Percentiles rank a stretch among this genome's conserved stretches.
These are phyloP conservation scores for Siniperca chuatsi DNA, from an alignment of 2,113 vertebrate species.

Conservation along the genomic window DNA sequence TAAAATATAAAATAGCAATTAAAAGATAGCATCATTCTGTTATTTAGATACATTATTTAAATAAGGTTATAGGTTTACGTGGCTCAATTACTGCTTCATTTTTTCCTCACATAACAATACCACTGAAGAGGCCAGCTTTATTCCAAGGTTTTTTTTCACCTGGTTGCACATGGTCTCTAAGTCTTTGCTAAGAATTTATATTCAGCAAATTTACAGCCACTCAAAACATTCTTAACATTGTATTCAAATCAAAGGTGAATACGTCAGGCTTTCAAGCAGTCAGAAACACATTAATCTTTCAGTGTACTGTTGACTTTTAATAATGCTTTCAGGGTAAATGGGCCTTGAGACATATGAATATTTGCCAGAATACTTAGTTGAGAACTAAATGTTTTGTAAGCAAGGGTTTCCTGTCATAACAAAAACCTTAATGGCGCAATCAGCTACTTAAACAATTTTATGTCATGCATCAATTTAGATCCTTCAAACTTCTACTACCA, in stretches of 20 bases:
- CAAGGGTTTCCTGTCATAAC: slow-evolving; percentile 33
- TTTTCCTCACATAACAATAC: neutral
- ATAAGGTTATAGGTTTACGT: neutral
- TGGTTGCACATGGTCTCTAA: neutral
- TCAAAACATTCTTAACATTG: slow-evolving; percentile 33
- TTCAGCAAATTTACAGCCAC: slow-evolving; percentile 22
- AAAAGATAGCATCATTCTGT: neutral
- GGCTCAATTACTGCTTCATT: neutral
- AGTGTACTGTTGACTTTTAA: slow-evolving; percentile 56
- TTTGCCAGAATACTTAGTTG: slow-evolving; percentile 31
- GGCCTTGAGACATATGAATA: slow-evolving; percentile 45
- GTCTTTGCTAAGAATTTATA: slow-evolving; percentile 13
- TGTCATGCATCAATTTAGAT: slow-evolving; percentile 25
- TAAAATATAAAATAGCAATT: neutral
- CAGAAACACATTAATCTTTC: slow-evolving; percentile 59
- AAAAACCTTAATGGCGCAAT: slow-evolving; percentile 33
- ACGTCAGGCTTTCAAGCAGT: slow-evolving; percentile 42
- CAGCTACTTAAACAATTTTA: slow-evolving; percentile 18
- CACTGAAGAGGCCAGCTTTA: neutral
- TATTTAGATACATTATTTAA: neutral
- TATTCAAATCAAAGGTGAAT: slow-evolving; percentile 44
- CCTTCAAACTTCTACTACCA: neutral
- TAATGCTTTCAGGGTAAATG: slow-evolving; percentile 51
- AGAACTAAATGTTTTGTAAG: slow-evolving; percentile 37
- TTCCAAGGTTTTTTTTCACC: neutral